Evolutionary conservation across 2,113 vertebrate genomes (phyloP), one percentile per base, ranked within the genome.

Genomic region (Labeo catla): DNA sequence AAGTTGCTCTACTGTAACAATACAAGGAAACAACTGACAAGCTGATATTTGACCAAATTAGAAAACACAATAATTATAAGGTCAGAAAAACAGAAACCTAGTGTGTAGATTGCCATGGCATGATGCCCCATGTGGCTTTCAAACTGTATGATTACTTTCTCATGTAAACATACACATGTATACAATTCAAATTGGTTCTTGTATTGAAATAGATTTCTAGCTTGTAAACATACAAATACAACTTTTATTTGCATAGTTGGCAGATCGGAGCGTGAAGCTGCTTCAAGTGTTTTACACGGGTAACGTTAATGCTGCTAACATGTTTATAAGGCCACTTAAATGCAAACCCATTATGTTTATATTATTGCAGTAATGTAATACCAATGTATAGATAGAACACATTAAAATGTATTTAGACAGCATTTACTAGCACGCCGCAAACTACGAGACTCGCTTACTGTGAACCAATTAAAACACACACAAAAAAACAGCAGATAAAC

Each of bases 1-100:
- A 77, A 49, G 34, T 73, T 52, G 45, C 13, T 8, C 86, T 92
- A 70, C 39, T 86, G 90, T 65, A 28, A 4, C 39, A 28, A 78
- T 23, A 11, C 47, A 59, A 87, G 16, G 43, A 76, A 83, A 12
- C 4, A 28, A 16, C 2, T 36, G 1, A 28, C 6, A 66, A 39
- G 9, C 8, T 59, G 57, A 59, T 9, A 54, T 28, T 36, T 54
- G 7, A 28, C 1, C 43, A 49, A 2, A 74, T 49, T n/a, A 21
- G 39, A 72, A 65, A 28, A 39, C 7, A 16, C 15, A 16, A 13
- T 21, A 15, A 47, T 28, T 34, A 3, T 9, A 80, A 15, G 3
- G 6, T 1, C 8, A 10, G 12, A 16, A 65, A 57, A 3, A 15
- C 12, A 59, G 3, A 39, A 45, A 15, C 21, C 39, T 19, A n/a